phyloP scores from a whole-genome alignment of 2,797 vertebrate species.

The Platyrinchus mystaceus region DNA sequence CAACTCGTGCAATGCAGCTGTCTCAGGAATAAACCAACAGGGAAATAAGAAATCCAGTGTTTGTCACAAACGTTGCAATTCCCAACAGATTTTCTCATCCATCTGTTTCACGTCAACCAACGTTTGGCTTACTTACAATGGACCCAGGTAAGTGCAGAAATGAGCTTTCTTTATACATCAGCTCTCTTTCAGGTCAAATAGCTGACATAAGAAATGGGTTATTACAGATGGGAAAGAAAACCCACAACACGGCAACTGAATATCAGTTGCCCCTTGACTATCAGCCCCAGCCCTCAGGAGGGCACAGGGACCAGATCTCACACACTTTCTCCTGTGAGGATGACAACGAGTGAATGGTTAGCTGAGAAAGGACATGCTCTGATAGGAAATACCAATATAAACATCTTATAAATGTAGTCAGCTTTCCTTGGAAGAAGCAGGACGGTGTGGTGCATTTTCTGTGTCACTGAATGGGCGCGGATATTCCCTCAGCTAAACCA shows the following conservation, averaged over 20 bases:
- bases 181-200: neutral
- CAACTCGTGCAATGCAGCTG: neutral
- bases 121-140: neutral
- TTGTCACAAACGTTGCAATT: neutral
- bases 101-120: neutral
- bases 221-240: neutral
- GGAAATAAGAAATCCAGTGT: neutral
- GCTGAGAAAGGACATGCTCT: neutral
- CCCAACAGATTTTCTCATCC: neutral
- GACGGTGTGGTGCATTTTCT: neutral
- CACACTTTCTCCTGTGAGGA: neutral
- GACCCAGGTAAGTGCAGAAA: neutral
- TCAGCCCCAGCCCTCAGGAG: neutral
- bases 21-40: neutral
- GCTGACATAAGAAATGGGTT: neutral
- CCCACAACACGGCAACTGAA: neutral
- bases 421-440: neutral
- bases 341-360: neutral
- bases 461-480: neutral
- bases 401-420: neutral
- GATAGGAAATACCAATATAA: neutral
- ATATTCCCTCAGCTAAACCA: neutral
- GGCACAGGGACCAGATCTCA: neutral
- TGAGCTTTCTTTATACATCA: neutral
- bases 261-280: neutral